A percentile compares a stretch with the other conserved stretches of the same genome.
These are phyloP conservation scores for Tinea pellionella DNA, from an alignment of 2,888 invertebrate genomes.

Conservation along the genomic window DNA sequence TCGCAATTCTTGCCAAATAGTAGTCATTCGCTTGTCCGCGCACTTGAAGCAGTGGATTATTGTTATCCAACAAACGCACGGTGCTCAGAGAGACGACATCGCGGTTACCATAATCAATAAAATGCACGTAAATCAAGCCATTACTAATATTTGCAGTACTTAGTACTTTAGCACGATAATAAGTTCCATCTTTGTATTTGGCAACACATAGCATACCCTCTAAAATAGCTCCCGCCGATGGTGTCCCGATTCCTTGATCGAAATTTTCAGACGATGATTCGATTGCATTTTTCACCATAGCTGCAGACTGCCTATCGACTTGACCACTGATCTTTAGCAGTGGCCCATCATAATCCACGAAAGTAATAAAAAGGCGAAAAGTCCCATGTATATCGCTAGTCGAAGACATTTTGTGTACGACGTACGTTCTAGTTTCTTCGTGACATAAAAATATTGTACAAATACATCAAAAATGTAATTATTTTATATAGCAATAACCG, in stretches of 20 bases:
- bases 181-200: constrained; percentile 74
- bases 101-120: constrained; percentile 76
- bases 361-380: constrained; percentile 69
- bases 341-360: constrained; percentile 76
- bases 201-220: constrained; percentile 73
- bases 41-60: constrained; percentile 58
- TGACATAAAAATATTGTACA: background rate
- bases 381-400: constrained; percentile 39
- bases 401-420: constrained; percentile 40
- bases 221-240: constrained; percentile 58
- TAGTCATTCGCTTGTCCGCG: constrained; percentile 72
- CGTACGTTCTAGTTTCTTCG: constrained; percentile 9
- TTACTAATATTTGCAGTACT: constrained; percentile 51
- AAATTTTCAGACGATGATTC: constrained; percentile 24
- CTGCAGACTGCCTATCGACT: constrained; percentile 66
- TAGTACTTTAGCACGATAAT: constrained; percentile 73
- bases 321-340: constrained; percentile 81
- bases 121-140: constrained; percentile 73
- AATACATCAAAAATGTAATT: background rate
- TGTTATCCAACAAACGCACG: constrained; percentile 67
- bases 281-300: constrained; percentile 67
- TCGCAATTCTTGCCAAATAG: constrained; percentile 68
- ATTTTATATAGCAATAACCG: no score
- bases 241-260: constrained; percentile 52
- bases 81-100: constrained; percentile 70